Evolutionary conservation across 2,113 vertebrate species (phyloP).

Genomic region (Perca schrenkii): DNA sequence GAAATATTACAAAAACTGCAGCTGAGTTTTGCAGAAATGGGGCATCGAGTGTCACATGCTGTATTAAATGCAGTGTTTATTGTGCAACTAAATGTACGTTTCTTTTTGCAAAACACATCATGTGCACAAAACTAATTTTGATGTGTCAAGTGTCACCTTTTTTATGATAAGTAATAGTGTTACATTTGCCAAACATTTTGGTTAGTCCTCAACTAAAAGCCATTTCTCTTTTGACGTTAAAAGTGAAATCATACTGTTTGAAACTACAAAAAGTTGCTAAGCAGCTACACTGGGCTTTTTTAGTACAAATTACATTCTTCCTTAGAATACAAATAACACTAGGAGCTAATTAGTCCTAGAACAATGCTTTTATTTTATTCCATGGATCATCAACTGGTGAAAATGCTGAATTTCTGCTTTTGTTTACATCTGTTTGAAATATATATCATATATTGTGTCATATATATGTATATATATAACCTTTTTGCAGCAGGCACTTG

Average conservation of each 20-base stretch:
- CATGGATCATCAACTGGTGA: background rate
- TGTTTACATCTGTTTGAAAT: background rate
- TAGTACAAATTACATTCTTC: background rate
- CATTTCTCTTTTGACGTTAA: too few relatives aligned
- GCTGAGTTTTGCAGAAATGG: background rate
- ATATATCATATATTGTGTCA: too few relatives aligned
- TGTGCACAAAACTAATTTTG: too few relatives aligned
- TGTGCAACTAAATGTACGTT: background rate
- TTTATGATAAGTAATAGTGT: too few relatives aligned
- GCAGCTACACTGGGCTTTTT: background rate
- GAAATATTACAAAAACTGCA: background rate
- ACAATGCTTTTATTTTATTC: background rate
- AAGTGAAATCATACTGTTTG: background rate
- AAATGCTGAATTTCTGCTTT: background rate
- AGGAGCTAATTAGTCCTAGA: background rate
- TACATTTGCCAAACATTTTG: too few relatives aligned
- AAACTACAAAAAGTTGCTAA: background rate
- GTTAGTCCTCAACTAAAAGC: background rate
- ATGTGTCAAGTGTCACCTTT: too few relatives aligned
- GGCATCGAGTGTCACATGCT: slow-evolving; percentile 2
- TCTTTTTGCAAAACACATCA: too few relatives aligned
- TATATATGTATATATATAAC: too few relatives aligned
- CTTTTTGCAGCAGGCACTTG: background rate
- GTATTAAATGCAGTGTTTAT: background rate
- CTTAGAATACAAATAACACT: too few relatives aligned